Percentiles rank a stretch among this genome's conserved stretches.
phyloP scores from a whole-genome alignment of 2,888 invertebrate genomes.

The Hypselothyrea guttata region DNA sequence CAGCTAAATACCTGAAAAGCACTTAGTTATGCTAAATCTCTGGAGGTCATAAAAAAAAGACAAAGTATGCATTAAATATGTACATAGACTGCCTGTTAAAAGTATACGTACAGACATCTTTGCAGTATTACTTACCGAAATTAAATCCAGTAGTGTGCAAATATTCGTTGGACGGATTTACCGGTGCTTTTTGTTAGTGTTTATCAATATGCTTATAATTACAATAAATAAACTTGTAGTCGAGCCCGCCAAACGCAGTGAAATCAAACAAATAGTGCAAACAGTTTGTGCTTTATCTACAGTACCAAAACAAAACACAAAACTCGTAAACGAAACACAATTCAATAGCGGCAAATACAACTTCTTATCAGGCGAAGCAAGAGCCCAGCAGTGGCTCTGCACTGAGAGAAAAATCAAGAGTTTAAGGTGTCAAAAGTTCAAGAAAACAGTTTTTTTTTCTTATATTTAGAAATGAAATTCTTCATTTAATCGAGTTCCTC shows the following conservation, averaged over 20 bases:
- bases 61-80: no score
- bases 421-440: no score
- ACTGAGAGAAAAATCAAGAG: no score
- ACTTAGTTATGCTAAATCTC: constrained; percentile 25
- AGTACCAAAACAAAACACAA: constrained; percentile 20
- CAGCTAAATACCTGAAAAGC: constrained; percentile 20
- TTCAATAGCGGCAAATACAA: constrained; percentile 26
- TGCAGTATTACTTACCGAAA: constrained; percentile 42
- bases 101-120: no score
- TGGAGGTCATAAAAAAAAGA: no score
- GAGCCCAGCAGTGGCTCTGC: no score
- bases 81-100: no score
- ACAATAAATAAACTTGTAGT: constrained; percentile 21
- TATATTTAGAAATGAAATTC: no score
- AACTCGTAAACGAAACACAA: constrained; percentile 27
- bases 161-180: constrained; percentile 27
- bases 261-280: constrained; percentile 32
- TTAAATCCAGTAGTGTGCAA: constrained; percentile 13
- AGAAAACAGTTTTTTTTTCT: no score
- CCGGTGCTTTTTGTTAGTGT: background rate
- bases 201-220: constrained; percentile 14
- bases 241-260: constrained; percentile 1
- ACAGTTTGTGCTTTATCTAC: constrained; percentile 41
- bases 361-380: constrained; percentile 25
- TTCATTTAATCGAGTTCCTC: no score